phyloP scores from a whole-genome alignment of 2,113 vertebrate genomes.

The Hippocampus abdominalis region DNA sequence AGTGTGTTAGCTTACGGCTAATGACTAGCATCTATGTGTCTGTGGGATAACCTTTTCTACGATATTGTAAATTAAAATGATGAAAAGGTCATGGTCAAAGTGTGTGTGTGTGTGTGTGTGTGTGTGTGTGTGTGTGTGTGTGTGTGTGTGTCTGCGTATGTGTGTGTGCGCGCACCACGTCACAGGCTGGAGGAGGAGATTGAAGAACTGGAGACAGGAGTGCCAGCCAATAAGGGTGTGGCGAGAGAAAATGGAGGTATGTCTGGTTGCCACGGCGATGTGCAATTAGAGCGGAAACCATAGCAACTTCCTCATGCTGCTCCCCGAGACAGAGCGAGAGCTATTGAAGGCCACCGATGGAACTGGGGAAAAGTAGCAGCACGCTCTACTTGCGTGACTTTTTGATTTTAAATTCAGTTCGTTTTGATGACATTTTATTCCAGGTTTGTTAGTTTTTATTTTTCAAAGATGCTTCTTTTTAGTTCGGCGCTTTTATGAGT shows the following conservation, averaged over 20 bases:
- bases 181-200: conserved; percentile 88
- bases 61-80: no score
- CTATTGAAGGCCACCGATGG: conserved; percentile 35
- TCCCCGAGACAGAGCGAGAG: conserved; percentile 18
- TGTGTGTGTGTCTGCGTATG: no score
- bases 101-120: background rate
- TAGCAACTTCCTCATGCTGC: conserved; percentile 34
- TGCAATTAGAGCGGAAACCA: conserved; percentile 58
- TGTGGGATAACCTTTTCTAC: no score
- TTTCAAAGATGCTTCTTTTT: no score
- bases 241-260: conserved; percentile 71
- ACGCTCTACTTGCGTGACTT: no score
- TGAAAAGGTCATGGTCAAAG: no score
- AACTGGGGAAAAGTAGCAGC: background rate
- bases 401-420: no score
- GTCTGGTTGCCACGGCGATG: conserved; percentile 44
- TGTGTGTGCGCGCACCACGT: background rate
- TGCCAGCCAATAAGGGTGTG: conserved; percentile 54
- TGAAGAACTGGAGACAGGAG: conserved; percentile 80
- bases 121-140: conserved; percentile 10
- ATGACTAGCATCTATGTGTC: no score
- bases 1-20: no score
- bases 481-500: no score
- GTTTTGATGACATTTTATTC: no score
- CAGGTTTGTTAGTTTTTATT: no score